Base-by-base conservation (phyloP, 2,113 vertebrate genomes). In the Trematomus loennbergii region DNA sequence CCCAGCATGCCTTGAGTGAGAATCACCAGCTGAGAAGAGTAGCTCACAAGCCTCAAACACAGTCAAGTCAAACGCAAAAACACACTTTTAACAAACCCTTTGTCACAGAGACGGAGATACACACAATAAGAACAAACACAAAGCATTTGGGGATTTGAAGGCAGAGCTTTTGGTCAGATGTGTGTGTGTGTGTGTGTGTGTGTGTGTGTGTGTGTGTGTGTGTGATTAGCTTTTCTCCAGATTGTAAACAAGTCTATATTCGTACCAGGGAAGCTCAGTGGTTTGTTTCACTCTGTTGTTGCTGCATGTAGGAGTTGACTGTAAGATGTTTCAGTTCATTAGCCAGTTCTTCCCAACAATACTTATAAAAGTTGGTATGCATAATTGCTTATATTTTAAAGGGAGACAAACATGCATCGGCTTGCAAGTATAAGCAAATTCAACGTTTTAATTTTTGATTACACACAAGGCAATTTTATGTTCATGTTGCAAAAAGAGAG, bases 281-380 rank as follows among this genome's bases (percentile, higher is more conserved):
- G 1, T 46, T 69, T 72, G 52, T 69, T 74, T 68, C 57, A 45
- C 72, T 72, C 4, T 66, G 52, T 58, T 52, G 12, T 46, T 55
- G 62, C 67, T 75, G 9, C 36, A 40, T 8, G 36, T 40, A 40
- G 52, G 22, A 59, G 50, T 59, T 68, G 76, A 68, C 50, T 75
- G 54, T 49, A 16, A 61, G 70, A 75, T 79, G 75, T 81, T 66
- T 66, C 67, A 33, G 12, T 67, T 86, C 78, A 84, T 78, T 63
- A 72, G 78, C 48, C 61, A 66, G 17, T 54, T 80, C 72, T 59
- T 69, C 12, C 52, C 17, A 59, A 43, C 68, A 48, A 33, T 2
- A 25, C 11, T 43, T 60, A 25, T 43, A 59, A 73, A 73, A 25
- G 33, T 73, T 53, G 29, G 62, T 15, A 20, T 12, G 25, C 45